A percentile compares a stretch with the other conserved stretches of the same genome.
Conservation (phyloP, 1,140 invertebrate genomes). For the Zaprionus tsacasi region DNA sequence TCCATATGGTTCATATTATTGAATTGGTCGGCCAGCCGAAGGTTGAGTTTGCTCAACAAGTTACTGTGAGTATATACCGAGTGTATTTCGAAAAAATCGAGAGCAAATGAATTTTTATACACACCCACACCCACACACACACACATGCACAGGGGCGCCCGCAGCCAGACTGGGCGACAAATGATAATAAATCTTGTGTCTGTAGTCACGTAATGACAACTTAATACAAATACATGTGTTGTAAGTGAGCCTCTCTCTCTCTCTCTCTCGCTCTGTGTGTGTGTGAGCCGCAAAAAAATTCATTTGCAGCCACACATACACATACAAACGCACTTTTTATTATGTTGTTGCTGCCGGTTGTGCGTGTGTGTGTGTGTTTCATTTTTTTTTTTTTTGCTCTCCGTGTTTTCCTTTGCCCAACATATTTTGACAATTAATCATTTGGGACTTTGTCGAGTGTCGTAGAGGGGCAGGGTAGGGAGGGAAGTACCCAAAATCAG, state of each 20-base stretch:
- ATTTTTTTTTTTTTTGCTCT: constrained; percentile 21
- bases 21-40: constrained; percentile 84
- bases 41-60: constrained; percentile 84
- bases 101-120: constrained; percentile 61
- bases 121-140: constrained; percentile 17
- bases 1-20: constrained; percentile 84
- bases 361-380: constrained; percentile 1
- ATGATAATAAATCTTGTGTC: constrained; percentile 83
- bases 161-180: constrained; percentile 45
- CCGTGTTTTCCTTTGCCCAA: constrained; percentile 55
- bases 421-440: constrained; percentile 84
- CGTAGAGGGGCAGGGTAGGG: background rate
- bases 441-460: constrained; percentile 46
- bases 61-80: constrained; percentile 78
- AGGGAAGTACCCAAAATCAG: constrained; percentile 41
- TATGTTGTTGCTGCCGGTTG: constrained; percentile 66
- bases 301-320: constrained; percentile 38
- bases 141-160: background rate
- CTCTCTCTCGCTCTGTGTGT: constrained; percentile 23
- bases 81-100: constrained; percentile 32
- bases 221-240: constrained; percentile 83
- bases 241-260: constrained; percentile 16
- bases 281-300: constrained; percentile 35
- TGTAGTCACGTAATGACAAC: constrained; percentile 84
- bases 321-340: constrained; percentile 70